A percentile compares a stretch with the other conserved stretches of the same genome.
These are phyloP conservation scores for Dendrolimus kikuchii DNA, from an alignment of 1,140 invertebrate species.

Conservation along the genomic window DNA sequence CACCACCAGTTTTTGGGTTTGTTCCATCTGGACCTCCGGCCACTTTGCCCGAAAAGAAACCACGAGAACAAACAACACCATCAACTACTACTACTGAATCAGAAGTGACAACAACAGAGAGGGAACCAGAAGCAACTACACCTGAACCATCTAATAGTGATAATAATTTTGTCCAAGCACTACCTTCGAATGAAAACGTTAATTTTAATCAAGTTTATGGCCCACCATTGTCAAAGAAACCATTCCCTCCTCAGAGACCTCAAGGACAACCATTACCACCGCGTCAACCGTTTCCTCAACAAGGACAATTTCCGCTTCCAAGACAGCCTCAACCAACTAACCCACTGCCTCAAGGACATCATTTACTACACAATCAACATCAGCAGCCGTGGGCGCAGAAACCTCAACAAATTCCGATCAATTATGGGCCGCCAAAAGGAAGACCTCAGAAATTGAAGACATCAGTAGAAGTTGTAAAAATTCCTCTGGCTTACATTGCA, in stretches of 20 bases:
- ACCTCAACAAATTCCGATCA: no score
- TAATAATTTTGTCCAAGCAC: conserved; percentile 46
- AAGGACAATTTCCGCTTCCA: conserved; percentile 1
- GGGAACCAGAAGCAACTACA: conserved; percentile 38
- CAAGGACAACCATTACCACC: conserved; percentile 12
- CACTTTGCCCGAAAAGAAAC: conserved; percentile 29
- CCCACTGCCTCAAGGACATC: conserved; percentile 3
- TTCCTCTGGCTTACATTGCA: conserved; percentile 53
- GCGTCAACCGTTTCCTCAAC: background rate
- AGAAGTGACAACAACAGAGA: conserved; percentile 29
- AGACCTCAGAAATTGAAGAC: conserved; percentile 52
- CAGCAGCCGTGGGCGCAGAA: background rate
- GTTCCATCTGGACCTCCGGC: conserved; percentile 32
- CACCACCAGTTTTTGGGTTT: conserved; percentile 42
- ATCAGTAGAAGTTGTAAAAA: conserved; percentile 50
- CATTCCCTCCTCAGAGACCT: conserved; percentile 12
- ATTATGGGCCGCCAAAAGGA: background rate
- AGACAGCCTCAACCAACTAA: conserved; percentile 3
- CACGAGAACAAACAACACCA: conserved; percentile 38
- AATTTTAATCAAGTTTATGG: conserved; percentile 45
- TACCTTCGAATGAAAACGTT: conserved; percentile 47
- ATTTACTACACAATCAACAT: conserved; percentile 5
- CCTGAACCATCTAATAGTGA: conserved; percentile 40
- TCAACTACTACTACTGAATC: conserved; percentile 15
- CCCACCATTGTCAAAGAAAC: conserved; percentile 8